Conservation (phyloP, 2,888 invertebrate species). For the Ischnus inquisitorius region DNA sequence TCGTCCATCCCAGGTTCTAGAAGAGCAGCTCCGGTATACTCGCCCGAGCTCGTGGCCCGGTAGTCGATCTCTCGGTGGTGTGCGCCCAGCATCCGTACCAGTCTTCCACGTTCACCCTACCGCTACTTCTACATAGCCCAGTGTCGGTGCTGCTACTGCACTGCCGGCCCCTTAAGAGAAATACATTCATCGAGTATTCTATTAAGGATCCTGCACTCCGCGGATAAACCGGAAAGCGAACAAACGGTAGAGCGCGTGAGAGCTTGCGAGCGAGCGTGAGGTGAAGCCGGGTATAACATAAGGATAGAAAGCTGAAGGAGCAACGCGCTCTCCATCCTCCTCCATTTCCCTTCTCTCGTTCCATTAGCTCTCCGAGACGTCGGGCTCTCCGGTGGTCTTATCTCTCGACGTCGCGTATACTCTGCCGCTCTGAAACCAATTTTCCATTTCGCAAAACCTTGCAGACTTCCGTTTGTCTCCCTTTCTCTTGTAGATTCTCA, state of each 20-base stretch:
- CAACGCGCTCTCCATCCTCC: conserved; percentile 64
- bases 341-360: conserved; percentile 65
- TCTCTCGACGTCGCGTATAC: conserved; percentile 64
- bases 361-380: conserved; percentile 64
- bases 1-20: conserved; percentile 68
- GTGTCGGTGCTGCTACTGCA: conserved; percentile 40
- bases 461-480: conserved; percentile 4
- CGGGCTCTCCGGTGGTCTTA: conserved; percentile 61
- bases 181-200: conserved; percentile 83
- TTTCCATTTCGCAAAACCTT: conserved; percentile 64
- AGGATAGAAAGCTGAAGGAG: conserved; percentile 61
- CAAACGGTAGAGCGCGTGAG: conserved; percentile 52
- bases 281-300: conserved; percentile 43
- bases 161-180: conserved; percentile 77
- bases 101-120: conserved; percentile 62
- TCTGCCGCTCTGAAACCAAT: conserved; percentile 60
- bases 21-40: conserved; percentile 56
- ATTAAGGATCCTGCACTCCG: conserved; percentile 81
- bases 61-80: conserved; percentile 64
- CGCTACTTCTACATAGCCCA: conserved; percentile 49
- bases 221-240: conserved; percentile 77
- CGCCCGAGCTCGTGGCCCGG: conserved; percentile 51
- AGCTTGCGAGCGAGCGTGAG: conserved; percentile 39
- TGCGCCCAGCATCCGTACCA: conserved; percentile 43
- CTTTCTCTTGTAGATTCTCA: conserved; percentile 1